Evolutionary conservation across 1,140 invertebrate species (phyloP).

Genomic region (Notospermus geniculatus): DNA sequence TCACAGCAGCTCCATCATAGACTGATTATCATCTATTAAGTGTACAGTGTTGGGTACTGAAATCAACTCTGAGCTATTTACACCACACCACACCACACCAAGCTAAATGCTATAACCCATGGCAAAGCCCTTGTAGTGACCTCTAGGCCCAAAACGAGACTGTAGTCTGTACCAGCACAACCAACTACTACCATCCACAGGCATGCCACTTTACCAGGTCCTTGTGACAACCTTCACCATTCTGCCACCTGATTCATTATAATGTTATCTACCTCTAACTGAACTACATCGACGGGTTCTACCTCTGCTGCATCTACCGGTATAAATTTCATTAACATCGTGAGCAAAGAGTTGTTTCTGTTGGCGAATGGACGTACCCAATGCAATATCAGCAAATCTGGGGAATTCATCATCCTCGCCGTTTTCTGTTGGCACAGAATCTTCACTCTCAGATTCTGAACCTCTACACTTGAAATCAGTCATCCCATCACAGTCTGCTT

Average conservation of each 20-base stretch:
- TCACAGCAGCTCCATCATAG: too few species aligned
- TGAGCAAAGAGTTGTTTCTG: slow-evolving; percentile 32
- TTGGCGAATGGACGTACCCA: slow-evolving; percentile 31
- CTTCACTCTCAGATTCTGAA: neutral
- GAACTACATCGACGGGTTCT: neutral
- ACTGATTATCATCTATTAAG: too few species aligned
- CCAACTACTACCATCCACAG: neutral
- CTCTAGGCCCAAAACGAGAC: neutral
- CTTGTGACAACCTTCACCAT: neutral
- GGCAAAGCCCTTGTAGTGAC: too few species aligned
- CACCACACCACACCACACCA: too few species aligned
- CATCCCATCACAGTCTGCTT: neutral
- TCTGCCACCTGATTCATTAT: neutral
- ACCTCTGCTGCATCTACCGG: neutral
- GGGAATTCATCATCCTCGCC: slow-evolving; percentile 28
- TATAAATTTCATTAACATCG: slow-evolving; percentile 15
- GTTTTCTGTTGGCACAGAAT: slow-evolving; percentile 7
- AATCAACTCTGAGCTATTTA: too few species aligned
- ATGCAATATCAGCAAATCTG: slow-evolving; percentile 28
- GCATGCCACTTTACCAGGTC: neutral
- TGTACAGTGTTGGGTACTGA: too few species aligned
- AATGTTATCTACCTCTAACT: neutral
- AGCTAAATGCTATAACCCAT: too few species aligned
- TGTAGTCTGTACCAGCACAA: neutral
- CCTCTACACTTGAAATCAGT: neutral